Conservation (phyloP, 1,140 invertebrate species). For the Drosophila varians region DNA sequence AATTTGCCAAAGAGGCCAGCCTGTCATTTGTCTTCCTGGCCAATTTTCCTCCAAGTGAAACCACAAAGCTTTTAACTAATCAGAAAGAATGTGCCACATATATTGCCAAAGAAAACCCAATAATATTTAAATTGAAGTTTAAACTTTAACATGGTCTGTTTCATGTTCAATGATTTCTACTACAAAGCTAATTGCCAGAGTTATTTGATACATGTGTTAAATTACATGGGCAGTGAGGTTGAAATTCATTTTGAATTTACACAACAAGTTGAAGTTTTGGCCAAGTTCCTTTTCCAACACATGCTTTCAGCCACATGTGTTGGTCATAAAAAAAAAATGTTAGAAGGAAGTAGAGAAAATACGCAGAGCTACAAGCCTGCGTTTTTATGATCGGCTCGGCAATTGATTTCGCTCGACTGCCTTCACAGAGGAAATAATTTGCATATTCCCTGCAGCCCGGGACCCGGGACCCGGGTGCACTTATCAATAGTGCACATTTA, state of each 20-base stretch:
- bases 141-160: too few relatives aligned
- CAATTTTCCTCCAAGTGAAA: not conserved
- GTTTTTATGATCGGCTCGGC: constrained; percentile 25
- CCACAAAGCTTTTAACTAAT: not conserved
- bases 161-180: not conserved
- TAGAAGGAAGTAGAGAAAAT: constrained; percentile 5
- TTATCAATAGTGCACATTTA: constrained; percentile 26
- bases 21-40: not conserved
- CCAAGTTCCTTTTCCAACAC: too few relatives aligned
- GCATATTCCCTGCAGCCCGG: constrained; percentile 7
- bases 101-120: not conserved
- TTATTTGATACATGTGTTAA: not conserved
- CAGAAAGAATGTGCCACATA: not conserved
- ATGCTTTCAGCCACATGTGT: constrained; percentile 7
- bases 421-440: constrained; percentile 26
- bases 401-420: constrained; percentile 39
- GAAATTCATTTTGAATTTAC: not conserved
- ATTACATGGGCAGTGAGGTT: not conserved
- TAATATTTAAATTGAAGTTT: too few relatives aligned
- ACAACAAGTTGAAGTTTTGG: not conserved
- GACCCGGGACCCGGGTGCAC: too few relatives aligned
- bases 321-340: constrained; percentile 33
- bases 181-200: not conserved
- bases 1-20: not conserved
- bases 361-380: constrained; percentile 1